Conservation (phyloP, 2,113 vertebrate species). For the Microcebus ravelobensis region DNA sequence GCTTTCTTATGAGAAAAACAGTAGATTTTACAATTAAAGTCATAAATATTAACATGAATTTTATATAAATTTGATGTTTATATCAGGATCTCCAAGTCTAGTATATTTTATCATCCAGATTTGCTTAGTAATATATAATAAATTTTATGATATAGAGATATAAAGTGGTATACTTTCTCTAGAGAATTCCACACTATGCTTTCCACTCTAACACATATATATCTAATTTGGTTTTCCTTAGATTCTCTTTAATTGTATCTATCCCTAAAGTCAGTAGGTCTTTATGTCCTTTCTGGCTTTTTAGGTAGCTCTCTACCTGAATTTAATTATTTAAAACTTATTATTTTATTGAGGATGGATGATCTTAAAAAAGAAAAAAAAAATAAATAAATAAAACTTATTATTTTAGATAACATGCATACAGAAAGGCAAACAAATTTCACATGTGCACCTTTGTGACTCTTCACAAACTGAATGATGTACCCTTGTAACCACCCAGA, state of each 20-base stretch:
- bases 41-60: neutral
- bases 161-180: neutral
- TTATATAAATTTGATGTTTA: conserved; percentile 19
- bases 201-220: neutral
- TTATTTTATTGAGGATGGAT: too few species aligned
- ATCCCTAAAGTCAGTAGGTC: neutral
- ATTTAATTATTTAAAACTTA: too few species aligned
- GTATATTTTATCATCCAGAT: conserved; percentile 1
- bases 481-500: neutral
- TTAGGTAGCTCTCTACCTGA: neutral
- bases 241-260: neutral
- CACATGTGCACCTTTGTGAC: neutral
- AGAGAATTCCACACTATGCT: neutral
- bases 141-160: neutral
- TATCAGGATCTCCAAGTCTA: neutral
- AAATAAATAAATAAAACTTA: too few species aligned
- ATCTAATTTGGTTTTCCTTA: neutral
- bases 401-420: neutral
- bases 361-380: too few species aligned
- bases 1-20: neutral
- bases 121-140: neutral
- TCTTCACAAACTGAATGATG: neutral
- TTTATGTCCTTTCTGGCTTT: conserved; percentile 2
- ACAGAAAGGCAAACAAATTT: neutral
- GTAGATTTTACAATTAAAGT: neutral